Evolutionary conservation across 2,888 invertebrate genomes (phyloP).

Genomic region (Mimas tiliae): DNA sequence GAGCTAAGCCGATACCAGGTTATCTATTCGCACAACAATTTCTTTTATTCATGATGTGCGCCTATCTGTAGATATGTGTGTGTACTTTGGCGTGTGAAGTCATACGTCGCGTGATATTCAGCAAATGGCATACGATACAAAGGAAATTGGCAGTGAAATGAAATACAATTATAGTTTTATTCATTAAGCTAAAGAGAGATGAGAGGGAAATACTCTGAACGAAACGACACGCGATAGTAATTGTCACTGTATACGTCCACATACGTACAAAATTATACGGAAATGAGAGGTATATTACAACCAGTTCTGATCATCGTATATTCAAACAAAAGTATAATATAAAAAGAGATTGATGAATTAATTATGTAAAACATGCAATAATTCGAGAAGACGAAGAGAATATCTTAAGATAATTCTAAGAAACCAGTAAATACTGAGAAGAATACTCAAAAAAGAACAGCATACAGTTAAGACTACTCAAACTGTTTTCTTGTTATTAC

Average conservation of each 20-base stretch:
- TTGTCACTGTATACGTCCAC: background rate
- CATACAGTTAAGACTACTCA: too few relatives aligned
- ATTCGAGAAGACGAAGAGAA: too few relatives aligned
- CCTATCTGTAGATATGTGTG: background rate
- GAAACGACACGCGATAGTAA: background rate
- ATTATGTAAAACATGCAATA: too few relatives aligned
- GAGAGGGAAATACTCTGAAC: background rate
- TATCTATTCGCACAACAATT: constrained; percentile 11
- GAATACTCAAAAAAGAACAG: too few relatives aligned
- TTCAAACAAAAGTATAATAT: too few relatives aligned
- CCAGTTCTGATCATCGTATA: too few relatives aligned
- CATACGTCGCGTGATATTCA: background rate
- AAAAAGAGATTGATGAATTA: too few relatives aligned
- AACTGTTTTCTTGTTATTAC: too few relatives aligned
- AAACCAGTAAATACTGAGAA: too few relatives aligned
- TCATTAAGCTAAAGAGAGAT: constrained; percentile 2
- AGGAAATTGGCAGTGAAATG: constrained; percentile 19
- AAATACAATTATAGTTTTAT: background rate
- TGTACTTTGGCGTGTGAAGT: background rate
- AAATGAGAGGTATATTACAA: too few relatives aligned
- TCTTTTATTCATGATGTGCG: constrained; percentile 11
- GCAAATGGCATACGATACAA: background rate
- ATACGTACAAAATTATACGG: too few relatives aligned
- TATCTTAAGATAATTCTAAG: too few relatives aligned
- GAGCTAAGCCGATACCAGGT: constrained; percentile 28